Conservation (phyloP, 2,113 vertebrate genomes). For the Labrus mixtus region DNA sequence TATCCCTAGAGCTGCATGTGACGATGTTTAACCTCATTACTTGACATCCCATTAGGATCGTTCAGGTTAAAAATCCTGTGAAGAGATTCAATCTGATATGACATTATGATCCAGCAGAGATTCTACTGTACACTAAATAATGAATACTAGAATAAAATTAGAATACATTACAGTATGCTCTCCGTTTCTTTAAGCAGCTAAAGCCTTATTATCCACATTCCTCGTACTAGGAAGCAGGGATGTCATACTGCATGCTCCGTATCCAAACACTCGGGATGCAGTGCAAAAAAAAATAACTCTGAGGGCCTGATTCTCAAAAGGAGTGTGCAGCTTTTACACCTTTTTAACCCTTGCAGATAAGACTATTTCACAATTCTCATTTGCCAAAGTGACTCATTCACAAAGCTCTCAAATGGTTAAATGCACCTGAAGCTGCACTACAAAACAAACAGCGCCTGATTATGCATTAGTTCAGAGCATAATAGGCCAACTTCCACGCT, state of each 20-base stretch:
- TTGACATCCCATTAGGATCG: not conserved
- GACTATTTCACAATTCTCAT: no score
- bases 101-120: conserved; percentile 1
- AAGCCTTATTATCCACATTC: not conserved
- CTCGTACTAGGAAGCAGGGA: not conserved
- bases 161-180: not conserved
- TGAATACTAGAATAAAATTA: conserved; percentile 6
- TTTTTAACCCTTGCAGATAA: no score
- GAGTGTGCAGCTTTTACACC: no score
- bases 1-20: not conserved
- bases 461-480: no score
- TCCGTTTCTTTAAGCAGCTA: not conserved
- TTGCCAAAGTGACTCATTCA: no score
- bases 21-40: conserved; percentile 5
- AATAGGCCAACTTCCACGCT: no score
- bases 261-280: not conserved
- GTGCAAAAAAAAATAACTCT: no score
- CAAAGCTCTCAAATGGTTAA: no score
- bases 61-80: not conserved
- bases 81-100: not conserved
- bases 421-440: no score
- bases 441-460: no score
- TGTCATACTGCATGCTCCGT: no score
- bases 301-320: no score
- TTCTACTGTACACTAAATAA: not conserved